These are phyloP conservation scores for Marisa cornuarietis DNA, from an alignment of 1,140 invertebrate species.

Conservation along the genomic window DNA sequence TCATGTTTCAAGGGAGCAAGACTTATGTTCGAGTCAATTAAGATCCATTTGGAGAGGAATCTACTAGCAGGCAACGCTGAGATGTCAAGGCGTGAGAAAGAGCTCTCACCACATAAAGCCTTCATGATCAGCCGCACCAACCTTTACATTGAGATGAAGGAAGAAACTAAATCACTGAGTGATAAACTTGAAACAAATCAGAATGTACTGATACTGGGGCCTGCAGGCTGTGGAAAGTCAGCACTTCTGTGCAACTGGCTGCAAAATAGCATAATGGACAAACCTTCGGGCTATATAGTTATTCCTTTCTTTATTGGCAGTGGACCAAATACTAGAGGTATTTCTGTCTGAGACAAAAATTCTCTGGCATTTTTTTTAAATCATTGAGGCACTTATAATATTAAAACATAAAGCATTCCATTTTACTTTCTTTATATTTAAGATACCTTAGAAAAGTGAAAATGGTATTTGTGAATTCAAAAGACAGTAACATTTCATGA, in stretches of 20 bases:
- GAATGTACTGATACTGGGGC: constrained; percentile 40
- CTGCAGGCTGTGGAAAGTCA: constrained; percentile 49
- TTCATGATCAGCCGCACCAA: constrained; percentile 39
- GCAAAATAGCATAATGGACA: constrained; percentile 17
- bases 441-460: too few species aligned
- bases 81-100: constrained; percentile 16
- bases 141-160: constrained; percentile 36
- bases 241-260: constrained; percentile 45
- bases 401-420: background rate
- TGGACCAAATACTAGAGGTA: constrained; percentile 43
- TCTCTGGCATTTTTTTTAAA: background rate
- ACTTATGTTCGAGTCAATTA: constrained; percentile 55
- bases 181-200: background rate
- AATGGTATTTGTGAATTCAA: too few species aligned
- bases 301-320: constrained; percentile 49
- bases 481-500: too few species aligned
- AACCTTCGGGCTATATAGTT: constrained; percentile 22
- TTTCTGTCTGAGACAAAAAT: background rate
- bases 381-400: background rate
- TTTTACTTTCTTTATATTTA: background rate
- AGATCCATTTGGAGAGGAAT: constrained; percentile 43
- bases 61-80: constrained; percentile 30
- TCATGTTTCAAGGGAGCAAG: constrained; percentile 51
- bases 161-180: constrained; percentile 27
- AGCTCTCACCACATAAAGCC: constrained; percentile 43